Base-by-base conservation (phyloP, 2,888 invertebrate genomes). In the Parthenolecanium corni region DNA sequence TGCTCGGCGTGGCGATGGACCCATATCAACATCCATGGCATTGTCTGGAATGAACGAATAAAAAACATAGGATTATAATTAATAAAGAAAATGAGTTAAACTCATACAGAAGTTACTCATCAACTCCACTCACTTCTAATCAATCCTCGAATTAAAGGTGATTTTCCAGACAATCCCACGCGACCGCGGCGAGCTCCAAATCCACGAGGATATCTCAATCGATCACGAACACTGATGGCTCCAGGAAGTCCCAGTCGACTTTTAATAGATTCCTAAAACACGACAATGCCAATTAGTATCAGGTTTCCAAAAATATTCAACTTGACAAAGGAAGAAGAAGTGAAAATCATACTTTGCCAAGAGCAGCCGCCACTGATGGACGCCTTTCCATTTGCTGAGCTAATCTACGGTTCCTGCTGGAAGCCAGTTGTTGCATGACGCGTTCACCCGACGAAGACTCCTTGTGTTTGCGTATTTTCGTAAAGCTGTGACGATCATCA, bases 371-470 rank as follows among this genome's bases (percentile, higher is more conserved):
- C 14, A 61, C 61, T 3, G 61, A 49, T 21, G 61, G 61, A 51
- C 61, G 61, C 38, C 40, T 61, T 40, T 61, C 61, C 61, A 61
- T 61, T 38, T 61, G 61, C 14, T 61, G 61, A 2, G 61, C 61
- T 21, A 61, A 40, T 51, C 61, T 18, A 9, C 51, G 25, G 16
- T 61, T 61, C 38, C 61, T 31, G 49, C 51, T 49, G 11, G 61
- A 61, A n/a, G 61, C 61, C 40, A 61, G 23, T 24, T 61, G 61
- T 47, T 61, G 61, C 61, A 61, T 61, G 20, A 61, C 51, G 20
- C 61, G 20, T n/a, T 49, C 61, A 3, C 61, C 16, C 23, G 61
- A 49, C 3, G 61, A 61, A 4, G 49, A 25, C 20, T 61, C 61
- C 21, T 61, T 61, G 2, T 31, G 49, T 46, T 51, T 61, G n/a